Evolutionary conservation across 2,797 vertebrate genomes (phyloP), one percentile per base, ranked within the genome.

Genomic region (Oreortyx pictus): DNA sequence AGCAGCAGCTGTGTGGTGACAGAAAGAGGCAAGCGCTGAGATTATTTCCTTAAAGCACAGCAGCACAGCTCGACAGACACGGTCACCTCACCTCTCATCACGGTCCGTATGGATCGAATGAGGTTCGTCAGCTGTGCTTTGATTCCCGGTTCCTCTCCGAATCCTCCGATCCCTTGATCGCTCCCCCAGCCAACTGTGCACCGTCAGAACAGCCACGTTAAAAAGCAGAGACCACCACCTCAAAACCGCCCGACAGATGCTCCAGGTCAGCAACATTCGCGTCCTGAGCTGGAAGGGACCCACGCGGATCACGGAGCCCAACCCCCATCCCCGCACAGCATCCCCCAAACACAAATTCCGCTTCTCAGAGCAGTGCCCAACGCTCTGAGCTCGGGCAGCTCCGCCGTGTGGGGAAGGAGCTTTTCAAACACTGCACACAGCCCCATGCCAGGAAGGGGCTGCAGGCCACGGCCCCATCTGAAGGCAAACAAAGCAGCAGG

Each of bases 131-230:
- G 91, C 94, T 99, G 99, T 31, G 98, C 98, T 97, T 99, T 99
- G 96, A 99, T 96, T 94, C 99, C 98, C 44, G 99, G 99, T 86
- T 99, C 99, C 83, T 99, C 99, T 95, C 99, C 99, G 70, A 99
- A 99, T 73, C 99, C 99, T 85, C 98, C 98, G 67, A 99, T 98
- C 60, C 98, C 98, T 89, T 99, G 99, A 14, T 99, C 99, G 2
- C 98, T 98, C 78, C 98, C 98, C 98, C 98, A 99, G 78, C 99
- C 99, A 93, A 99, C 99, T 99, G 97, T 13, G 92, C 60, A 94
- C 96, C 49, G 95, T 7, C 95, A 62, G 92, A 39, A 68, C 87
- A 88, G 71, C 37, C 39, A 29, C 18, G 7, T 94, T 59, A 96
- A 29, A 64, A 78, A 77, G 29, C 60, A 84, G 87, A 44, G 91